Evolutionary conservation across 2,888 invertebrate species (phyloP).

Genomic region (Morinoia aosen): DNA sequence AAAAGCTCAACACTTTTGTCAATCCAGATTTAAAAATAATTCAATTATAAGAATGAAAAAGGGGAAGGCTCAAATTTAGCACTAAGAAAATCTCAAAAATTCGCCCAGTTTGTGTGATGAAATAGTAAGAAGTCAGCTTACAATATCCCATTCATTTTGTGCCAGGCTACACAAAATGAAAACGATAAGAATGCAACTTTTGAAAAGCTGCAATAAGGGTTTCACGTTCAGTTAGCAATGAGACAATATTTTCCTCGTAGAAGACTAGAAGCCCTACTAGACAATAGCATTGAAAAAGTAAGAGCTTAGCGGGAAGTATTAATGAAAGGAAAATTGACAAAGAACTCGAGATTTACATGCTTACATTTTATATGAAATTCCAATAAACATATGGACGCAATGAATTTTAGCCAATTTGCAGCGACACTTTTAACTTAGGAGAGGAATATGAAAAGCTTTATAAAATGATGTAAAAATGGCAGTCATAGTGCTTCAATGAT

Average conservation of each 20-base stretch:
- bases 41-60: not conserved
- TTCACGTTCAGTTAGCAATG: not conserved
- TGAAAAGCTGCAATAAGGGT: not conserved
- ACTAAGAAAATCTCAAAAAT: not conserved
- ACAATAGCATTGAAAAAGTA: not conserved
- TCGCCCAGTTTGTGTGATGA: not conserved
- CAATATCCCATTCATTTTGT: not conserved
- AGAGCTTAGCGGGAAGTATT: not conserved
- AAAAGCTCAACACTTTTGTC: not conserved
- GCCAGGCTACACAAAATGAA: not conserved
- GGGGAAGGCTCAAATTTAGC: not conserved
- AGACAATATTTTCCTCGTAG: not conserved
- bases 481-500: not conserved
- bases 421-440: not conserved
- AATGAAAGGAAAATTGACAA: not conserved
- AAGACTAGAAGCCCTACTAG: not conserved
- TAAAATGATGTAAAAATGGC: constrained; percentile 40
- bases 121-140: not conserved
- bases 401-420: not conserved
- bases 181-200: not conserved
- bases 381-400: not conserved
- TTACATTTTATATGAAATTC: not conserved
- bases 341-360: not conserved
- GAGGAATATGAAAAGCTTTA: not conserved
- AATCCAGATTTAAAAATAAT: not conserved